These are phyloP conservation scores for Andrena trimmerana DNA, from an alignment of 2,888 invertebrate species.

Conservation along the genomic window DNA sequence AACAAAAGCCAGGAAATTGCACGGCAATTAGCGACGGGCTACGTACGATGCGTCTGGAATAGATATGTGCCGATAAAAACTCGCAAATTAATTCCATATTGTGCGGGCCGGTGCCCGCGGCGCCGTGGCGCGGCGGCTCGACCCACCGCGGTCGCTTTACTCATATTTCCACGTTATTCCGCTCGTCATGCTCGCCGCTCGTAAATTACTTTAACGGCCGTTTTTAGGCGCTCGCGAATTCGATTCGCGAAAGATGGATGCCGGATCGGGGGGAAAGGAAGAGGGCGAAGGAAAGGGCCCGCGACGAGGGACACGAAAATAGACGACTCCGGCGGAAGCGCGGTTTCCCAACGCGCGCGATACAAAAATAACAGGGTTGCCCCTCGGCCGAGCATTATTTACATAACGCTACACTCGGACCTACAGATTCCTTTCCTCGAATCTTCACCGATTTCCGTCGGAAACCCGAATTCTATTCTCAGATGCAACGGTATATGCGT, in stretches of 20 bases:
- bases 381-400: slow-evolving; percentile 66
- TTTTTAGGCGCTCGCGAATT: slow-evolving; percentile 33
- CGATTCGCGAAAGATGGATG: slow-evolving; percentile 49
- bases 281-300: slow-evolving; percentile 42
- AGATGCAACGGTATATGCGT: background rate
- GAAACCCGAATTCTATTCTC: slow-evolving; percentile 35
- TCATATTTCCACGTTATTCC: slow-evolving; percentile 14
- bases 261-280: slow-evolving; percentile 26
- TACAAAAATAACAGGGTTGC: slow-evolving; percentile 76
- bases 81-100: slow-evolving; percentile 35
- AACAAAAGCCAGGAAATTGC: slow-evolving; percentile 51
- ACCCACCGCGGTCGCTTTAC: background rate
- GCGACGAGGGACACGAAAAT: slow-evolving; percentile 69
- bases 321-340: slow-evolving; percentile 75
- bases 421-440: slow-evolving; percentile 31
- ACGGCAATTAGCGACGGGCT: slow-evolving; percentile 2
- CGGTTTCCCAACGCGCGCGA: slow-evolving; percentile 75
- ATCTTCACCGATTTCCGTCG: slow-evolving; percentile 29
- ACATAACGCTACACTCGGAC: slow-evolving; percentile 64
- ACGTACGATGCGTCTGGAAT: background rate
- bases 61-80: slow-evolving; percentile 27
- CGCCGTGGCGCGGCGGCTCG: background rate
- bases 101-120: background rate
- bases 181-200: slow-evolving; percentile 21
- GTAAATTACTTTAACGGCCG: slow-evolving; percentile 28